Conservation (phyloP, 2,888 invertebrate species). For the Acleris holmiana region DNA sequence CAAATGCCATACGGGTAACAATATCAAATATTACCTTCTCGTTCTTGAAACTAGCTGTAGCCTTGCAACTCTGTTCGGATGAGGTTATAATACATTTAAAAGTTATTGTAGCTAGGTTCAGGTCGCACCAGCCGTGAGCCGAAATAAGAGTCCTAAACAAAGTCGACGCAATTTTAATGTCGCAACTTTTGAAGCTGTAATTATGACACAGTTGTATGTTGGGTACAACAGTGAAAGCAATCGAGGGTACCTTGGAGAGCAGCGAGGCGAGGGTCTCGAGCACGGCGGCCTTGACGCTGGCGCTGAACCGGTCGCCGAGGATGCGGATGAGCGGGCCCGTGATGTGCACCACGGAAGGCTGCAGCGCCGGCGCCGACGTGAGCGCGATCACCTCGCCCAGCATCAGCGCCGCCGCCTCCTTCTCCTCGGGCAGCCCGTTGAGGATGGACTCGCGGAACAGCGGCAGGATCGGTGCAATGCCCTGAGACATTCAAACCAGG, state of each 20-base stretch:
- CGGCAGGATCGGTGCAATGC: slow-evolving; percentile 96
- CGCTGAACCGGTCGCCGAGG: slow-evolving; percentile 96
- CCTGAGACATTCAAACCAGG: slow-evolving; percentile 69
- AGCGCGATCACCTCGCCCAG: slow-evolving; percentile 92
- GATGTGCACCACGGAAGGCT: slow-evolving; percentile 98
- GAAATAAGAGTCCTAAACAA: too few species aligned
- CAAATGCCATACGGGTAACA: background rate
- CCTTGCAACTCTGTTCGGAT: too few species aligned
- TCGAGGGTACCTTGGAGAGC: slow-evolving; percentile 94
- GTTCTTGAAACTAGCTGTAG: too few species aligned
- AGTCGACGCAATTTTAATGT: too few species aligned
- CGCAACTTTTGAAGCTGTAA: too few species aligned
- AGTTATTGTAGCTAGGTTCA: too few species aligned
- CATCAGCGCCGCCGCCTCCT: slow-evolving; percentile 97
- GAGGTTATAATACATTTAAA: too few species aligned
- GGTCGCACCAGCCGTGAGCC: too few species aligned
- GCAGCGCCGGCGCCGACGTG: slow-evolving; percentile 94
- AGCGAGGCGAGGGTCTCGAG: slow-evolving; percentile 96
- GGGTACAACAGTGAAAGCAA: too few species aligned
- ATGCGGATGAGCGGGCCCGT: slow-evolving; percentile 99
- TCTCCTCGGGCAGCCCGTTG: slow-evolving; percentile 97
- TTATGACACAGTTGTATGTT: too few species aligned
- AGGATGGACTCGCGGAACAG: slow-evolving; percentile 98
- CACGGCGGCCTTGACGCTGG: slow-evolving; percentile 97
- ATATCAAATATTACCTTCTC: too few species aligned